A percentile compares a stretch with the other conserved stretches of the same genome.
These are phyloP conservation scores for Rhadinocentrus ornatus DNA, from an alignment of 2,797 vertebrate genomes.

Conservation along the genomic window DNA sequence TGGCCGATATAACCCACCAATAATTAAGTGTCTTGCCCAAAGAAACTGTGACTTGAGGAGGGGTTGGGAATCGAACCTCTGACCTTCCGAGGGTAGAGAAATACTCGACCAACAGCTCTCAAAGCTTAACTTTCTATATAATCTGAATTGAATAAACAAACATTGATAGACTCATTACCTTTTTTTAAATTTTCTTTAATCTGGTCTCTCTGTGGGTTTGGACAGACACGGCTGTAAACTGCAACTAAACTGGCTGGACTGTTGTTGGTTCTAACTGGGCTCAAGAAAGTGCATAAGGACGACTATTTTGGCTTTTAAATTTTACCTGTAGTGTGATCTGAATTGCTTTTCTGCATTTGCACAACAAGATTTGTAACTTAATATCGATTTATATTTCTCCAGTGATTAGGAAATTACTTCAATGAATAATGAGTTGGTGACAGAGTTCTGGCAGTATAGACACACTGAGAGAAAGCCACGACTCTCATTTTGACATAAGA, in stretches of 20 bases:
- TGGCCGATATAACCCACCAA: too few relatives aligned
- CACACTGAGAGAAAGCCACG: slow-evolving; percentile 16
- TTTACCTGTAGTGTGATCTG: neutral
- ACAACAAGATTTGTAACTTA: slow-evolving; percentile 49
- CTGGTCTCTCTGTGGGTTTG: neutral
- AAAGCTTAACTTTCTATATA: neutral
- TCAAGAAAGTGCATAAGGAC: neutral
- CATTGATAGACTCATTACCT: neutral
- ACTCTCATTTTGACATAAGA: slow-evolving; percentile 43
- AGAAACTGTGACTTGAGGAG: neutral
- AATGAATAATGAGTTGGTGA: slow-evolving; percentile 60
- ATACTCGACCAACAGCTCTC: neutral
- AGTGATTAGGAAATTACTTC: slow-evolving; percentile 67
- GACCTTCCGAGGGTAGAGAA: neutral
- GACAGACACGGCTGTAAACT: too few relatives aligned
- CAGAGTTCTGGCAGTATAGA: slow-evolving; percentile 48
- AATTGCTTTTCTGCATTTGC: slow-evolving; percentile 44
- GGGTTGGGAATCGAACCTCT: neutral
- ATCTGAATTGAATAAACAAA: neutral
- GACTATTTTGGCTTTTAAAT: neutral
- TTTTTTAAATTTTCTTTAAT: too few relatives aligned
- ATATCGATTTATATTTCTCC: slow-evolving; percentile 62
- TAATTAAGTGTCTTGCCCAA: too few relatives aligned
- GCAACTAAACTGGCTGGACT: too few relatives aligned
- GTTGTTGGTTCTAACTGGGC: too few relatives aligned